Conservation (phyloP, 2,888 invertebrate genomes). For the Hydraecia micacea region DNA sequence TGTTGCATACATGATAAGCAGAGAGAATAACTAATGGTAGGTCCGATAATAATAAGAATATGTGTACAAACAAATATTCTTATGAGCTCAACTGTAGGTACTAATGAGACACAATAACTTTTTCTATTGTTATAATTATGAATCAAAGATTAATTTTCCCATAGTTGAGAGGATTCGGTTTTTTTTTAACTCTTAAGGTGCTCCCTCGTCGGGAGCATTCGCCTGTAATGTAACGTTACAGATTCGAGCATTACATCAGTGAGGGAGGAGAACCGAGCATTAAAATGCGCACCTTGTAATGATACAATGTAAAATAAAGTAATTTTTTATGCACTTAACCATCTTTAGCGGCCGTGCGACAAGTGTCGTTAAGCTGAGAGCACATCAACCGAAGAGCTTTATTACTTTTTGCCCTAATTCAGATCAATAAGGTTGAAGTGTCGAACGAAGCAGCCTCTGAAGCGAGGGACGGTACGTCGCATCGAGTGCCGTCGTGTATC, state of each 20-base stretch:
- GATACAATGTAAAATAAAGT: no score
- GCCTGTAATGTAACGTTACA: no score
- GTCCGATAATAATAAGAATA: neutral
- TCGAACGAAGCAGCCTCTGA: slow-evolving; percentile 48
- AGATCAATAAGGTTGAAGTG: slow-evolving; percentile 54
- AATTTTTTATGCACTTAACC: slow-evolving; percentile 8
- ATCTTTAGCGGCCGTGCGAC: slow-evolving; percentile 14
- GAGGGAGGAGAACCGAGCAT: no score
- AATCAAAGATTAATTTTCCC: no score
- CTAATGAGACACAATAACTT: no score
- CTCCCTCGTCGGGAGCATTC: no score
- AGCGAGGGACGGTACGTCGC: slow-evolving; percentile 38
- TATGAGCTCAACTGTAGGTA: no score
- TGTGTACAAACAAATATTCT: neutral
- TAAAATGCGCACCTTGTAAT: no score
- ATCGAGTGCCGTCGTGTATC: slow-evolving; percentile 60
- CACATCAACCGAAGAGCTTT: slow-evolving; percentile 52
- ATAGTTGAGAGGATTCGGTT: neutral
- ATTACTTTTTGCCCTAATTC: slow-evolving; percentile 49
- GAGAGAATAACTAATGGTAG: slow-evolving; percentile 12
- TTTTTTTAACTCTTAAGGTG: neutral
- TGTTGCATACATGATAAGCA: slow-evolving; percentile 25
- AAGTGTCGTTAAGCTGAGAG: slow-evolving; percentile 51
- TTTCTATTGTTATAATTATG: no score
- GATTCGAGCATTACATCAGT: no score